Base-by-base conservation (phyloP, 2,888 invertebrate species). In the Pheosia tremula region DNA sequence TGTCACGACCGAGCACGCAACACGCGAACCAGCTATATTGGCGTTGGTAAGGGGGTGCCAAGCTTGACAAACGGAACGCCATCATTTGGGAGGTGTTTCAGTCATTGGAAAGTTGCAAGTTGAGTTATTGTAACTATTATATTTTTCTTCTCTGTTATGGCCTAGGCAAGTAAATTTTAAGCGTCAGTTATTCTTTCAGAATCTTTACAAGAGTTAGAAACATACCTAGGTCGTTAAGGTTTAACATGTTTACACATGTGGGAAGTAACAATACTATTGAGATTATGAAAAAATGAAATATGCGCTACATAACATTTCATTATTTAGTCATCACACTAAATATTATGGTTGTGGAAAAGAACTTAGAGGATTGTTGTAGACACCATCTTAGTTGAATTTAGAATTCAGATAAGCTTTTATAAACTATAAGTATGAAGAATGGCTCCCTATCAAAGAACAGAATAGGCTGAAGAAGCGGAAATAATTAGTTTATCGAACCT, bases 1-100 rank as follows among this genome's bases (percentile, higher is more conserved):
- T 58, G 74, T 64, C 73, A 58, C 61, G 58, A 63, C 64, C 50
- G 53, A 53, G 59, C 77, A 77, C 66, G 76, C 72, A 68, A 71
- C 72, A 72, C 67, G 73, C 71, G 36, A 73, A 58, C 45, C 57
- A 5, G 57, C 45, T 38, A 39, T 7, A 50, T 41, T 49, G 39
- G 50, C n/a, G 10, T 39, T 58, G 13, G 36, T 13, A 38, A 6
- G 36, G 39, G 47, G 50, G 47, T n/a, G 36, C 57, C 13, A 10
- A 39, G 38, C n/a, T 61, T 45, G 57, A 57, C 57, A 57, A 61
- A 57, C 52, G 60, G 43, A 37, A 60, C 43, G 56, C 52, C 60
- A 43, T 53, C 57, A 5, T 53, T 39, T 8, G 8, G 9, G 52
- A 13, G 49, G 49, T 49, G 49, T n/a, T 6, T 49, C 1, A 49